phyloP scores from a whole-genome alignment of 2,888 invertebrate genomes.

The Spisula subtruncata region DNA sequence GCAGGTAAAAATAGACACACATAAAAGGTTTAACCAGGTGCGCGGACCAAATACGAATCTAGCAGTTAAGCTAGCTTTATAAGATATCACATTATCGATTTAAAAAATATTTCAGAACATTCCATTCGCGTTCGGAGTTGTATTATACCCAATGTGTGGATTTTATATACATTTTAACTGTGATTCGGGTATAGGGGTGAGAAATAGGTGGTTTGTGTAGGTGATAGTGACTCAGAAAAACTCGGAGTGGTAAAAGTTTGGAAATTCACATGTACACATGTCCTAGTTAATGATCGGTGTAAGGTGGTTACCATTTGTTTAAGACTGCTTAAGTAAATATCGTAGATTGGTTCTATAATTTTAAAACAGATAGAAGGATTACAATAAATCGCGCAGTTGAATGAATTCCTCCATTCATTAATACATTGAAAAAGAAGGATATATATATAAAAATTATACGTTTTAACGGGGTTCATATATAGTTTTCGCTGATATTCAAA shows the following conservation, averaged over 20 bases:
- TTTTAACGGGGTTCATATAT: background rate
- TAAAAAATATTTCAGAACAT: constrained; percentile 37
- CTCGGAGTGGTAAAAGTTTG: background rate
- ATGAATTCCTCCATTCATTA: background rate
- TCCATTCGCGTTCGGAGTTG: constrained; percentile 10
- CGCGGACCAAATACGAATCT: constrained; percentile 57
- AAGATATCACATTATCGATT: constrained; percentile 41
- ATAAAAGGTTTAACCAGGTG: constrained; percentile 60
- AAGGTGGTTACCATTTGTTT: constrained; percentile 14
- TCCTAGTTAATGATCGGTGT: constrained; percentile 14
- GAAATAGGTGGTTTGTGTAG: background rate
- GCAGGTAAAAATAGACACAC: constrained; percentile 44
- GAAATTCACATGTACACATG: background rate
- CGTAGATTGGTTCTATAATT: background rate
- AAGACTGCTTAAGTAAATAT: constrained; percentile 1
- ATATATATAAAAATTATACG: too few relatives aligned
- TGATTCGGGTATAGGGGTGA: background rate
- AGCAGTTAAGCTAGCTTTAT: constrained; percentile 10
- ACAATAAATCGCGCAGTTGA: background rate
- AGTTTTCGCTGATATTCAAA: background rate
- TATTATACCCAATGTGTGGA: constrained; percentile 5
- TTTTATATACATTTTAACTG: background rate
- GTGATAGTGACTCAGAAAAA: constrained; percentile 4
- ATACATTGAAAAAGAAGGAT: background rate
- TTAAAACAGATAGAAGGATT: background rate